Conservation (phyloP, 2,797 vertebrate species). For the Lagorchestes hirsutus region DNA sequence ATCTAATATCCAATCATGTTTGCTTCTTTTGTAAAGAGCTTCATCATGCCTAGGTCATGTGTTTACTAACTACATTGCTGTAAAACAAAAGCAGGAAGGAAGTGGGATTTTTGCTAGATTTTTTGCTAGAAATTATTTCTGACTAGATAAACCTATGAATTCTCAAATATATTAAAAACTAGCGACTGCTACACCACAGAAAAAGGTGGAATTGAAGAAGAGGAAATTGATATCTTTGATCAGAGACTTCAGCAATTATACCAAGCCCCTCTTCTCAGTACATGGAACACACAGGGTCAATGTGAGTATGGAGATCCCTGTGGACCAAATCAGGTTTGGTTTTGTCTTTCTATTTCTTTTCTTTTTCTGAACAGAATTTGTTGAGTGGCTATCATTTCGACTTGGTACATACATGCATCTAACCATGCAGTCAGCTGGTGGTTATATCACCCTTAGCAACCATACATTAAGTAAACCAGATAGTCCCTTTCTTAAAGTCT, state of each 20-base stretch:
- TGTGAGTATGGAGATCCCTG: not conserved
- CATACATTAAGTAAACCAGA: not conserved
- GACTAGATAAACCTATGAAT: not conserved
- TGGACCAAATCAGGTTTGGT: not conserved
- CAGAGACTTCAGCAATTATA: not conserved
- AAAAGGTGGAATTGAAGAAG: not conserved
- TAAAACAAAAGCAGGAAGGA: not conserved
- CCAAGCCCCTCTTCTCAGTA: not conserved
- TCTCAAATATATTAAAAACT: not conserved
- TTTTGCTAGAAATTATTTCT: not conserved
- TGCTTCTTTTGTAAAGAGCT: not conserved
- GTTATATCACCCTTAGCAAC: not conserved
- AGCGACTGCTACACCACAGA: not conserved
- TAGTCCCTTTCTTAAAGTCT: not conserved
- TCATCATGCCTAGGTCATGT: too few species aligned
- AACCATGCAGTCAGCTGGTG: not conserved
- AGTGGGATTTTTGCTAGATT: not conserved
- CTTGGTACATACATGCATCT: not conserved
- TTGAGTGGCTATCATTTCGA: not conserved
- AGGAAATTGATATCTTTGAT: not conserved
- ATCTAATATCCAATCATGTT: not conserved
- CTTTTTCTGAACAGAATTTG: not conserved
- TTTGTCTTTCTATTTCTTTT: not conserved
- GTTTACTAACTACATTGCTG: not conserved
- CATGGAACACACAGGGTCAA: not conserved